phyloP scores from a whole-genome alignment of 2,113 vertebrate genomes.

The Hyperopisus bebe region DNA sequence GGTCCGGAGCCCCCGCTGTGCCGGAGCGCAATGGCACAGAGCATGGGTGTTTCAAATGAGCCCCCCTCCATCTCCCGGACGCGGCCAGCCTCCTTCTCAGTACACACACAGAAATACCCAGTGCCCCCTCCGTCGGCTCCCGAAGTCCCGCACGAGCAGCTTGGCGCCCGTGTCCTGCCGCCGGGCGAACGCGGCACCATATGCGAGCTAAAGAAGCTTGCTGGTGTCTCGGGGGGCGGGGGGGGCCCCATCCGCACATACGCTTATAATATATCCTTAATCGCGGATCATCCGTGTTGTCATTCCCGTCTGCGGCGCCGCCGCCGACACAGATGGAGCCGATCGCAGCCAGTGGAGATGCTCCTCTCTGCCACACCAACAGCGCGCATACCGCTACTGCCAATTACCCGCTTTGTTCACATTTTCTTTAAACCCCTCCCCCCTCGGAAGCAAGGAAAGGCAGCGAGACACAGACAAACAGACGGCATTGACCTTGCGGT shows the following conservation, averaged over 20 bases:
- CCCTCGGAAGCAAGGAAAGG: neutral
- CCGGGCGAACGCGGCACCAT: neutral
- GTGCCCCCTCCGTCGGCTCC: neutral
- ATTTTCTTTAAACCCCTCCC: neutral
- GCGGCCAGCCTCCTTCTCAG: neutral
- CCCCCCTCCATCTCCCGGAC: neutral
- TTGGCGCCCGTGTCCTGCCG: neutral
- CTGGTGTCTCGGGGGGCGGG: neutral
- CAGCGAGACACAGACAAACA: neutral
- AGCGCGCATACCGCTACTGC: neutral
- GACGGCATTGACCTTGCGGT: neutral
- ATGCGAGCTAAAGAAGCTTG: neutral
- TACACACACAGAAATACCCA: neutral
- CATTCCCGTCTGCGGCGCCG: neutral
- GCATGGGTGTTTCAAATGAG: neutral
- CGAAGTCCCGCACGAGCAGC: neutral
- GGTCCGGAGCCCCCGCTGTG: neutral
- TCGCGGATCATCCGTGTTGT: neutral
- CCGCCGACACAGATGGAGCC: slow-evolving; percentile 1
- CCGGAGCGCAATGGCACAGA: neutral
- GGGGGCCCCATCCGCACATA: neutral
- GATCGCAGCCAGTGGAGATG: neutral
- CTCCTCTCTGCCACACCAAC: neutral
- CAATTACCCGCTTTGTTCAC: neutral
- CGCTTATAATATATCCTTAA: neutral